Evolutionary conservation across 2,888 invertebrate genomes (phyloP), one percentile per base, ranked within the genome.

Genomic region (Falcaria lacertinaria): DNA sequence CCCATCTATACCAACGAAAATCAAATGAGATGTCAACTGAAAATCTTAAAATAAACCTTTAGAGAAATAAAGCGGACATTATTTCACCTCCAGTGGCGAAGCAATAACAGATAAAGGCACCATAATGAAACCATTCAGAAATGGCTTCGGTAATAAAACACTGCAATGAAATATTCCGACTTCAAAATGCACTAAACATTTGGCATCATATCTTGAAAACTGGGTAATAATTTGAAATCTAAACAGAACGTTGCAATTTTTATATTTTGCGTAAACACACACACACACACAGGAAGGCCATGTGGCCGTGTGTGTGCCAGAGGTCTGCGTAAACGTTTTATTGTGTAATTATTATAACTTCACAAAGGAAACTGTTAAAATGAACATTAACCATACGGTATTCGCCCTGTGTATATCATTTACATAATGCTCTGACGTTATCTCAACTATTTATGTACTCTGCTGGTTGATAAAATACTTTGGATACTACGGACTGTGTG

Each of bases 351-450:
- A 64, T 59, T 54, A 54, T 48, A 50, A 70, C 61, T 70, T 74
- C 74, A 74, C 72, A 71, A 71, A 76, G 72, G 75, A 75, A 75
- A 63, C 57, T 44, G 57, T 69, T 64, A 74, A 73, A 38, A 13
- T 34, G 44, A 19, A 40, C 36, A 28, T 17, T 34, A 44, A 34
- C 43, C 47, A 13, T 55, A 50, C 37, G 28, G 11, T 28, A 11
- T 28, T 28, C 11, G 28, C 28, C 5, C 19, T 28, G 28, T 1
- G 11, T 11, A 28, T 28, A 28, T 28, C 28, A 28, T 28, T 28
- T 28, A 11, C 28, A 28, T 28, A 19, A 19, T 19, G 6, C 19
- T 19, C 19, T 19, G 28, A 28, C 28, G 28, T 28, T 28, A 28
- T 4, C 28, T 11, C 1, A 28, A 28, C 28, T 28, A 28, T 28